Percentiles rank a stretch among this genome's conserved stretches.
These are phyloP conservation scores for Brenthis ino DNA, from an alignment of 2,888 invertebrate species.

Conservation along the genomic window DNA sequence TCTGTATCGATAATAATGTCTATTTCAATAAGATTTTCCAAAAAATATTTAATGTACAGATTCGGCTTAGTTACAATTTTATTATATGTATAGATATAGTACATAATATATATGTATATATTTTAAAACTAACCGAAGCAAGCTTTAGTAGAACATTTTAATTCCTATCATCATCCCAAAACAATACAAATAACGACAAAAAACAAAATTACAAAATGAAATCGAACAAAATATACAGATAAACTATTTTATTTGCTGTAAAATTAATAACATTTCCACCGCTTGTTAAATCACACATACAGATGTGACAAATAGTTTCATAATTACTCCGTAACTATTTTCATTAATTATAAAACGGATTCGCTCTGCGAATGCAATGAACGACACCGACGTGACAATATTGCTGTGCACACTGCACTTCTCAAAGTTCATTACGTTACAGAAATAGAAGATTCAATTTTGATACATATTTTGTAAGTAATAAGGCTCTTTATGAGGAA, in stretches of 20 bases:
- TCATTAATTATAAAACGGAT: slow-evolving; percentile 27
- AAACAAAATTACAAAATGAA: too few species aligned
- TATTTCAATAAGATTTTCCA: too few species aligned
- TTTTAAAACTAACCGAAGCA: too few species aligned
- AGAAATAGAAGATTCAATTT: background rate
- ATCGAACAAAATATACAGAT: background rate
- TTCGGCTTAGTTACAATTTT: too few species aligned
- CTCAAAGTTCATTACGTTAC: too few species aligned
- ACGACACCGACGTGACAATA: background rate
- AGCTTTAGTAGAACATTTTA: too few species aligned
- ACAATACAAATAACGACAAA: too few species aligned
- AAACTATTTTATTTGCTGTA: background rate
- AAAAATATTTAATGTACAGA: too few species aligned
- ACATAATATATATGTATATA: too few species aligned
- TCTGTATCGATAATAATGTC: too few species aligned
- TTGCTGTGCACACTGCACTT: background rate
- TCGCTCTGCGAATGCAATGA: slow-evolving; percentile 24
- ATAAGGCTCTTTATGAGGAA: background rate
- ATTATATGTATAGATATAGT: too few species aligned
- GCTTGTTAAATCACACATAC: slow-evolving; percentile 7
- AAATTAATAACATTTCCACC: slow-evolving; percentile 8
- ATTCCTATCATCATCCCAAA: too few species aligned
- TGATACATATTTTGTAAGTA: background rate
- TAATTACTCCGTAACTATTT: slow-evolving; percentile 26
- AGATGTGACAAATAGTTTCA: slow-evolving; percentile 23